These are phyloP conservation scores for Microplitis deprimator DNA, from an alignment of 2,888 invertebrate species.

Conservation along the genomic window DNA sequence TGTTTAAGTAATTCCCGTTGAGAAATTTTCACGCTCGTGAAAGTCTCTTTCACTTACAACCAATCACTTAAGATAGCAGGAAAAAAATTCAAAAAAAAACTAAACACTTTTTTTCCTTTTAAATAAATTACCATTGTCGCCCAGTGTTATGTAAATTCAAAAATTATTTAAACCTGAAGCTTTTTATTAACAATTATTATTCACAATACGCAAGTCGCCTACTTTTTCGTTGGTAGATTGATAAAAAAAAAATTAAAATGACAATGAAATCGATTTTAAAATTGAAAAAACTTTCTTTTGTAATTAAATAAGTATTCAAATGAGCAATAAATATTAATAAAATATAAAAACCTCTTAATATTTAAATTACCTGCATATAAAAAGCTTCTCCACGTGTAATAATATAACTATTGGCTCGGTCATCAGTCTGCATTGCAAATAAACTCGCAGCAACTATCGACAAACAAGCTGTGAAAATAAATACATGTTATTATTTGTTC, in stretches of 20 bases:
- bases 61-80: not conserved
- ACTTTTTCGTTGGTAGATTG: not conserved
- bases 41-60: not conserved
- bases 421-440: conserved; percentile 90
- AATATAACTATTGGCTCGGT: conserved; percentile 81
- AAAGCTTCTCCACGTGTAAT: conserved; percentile 87
- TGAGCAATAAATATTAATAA: conserved; percentile 14
- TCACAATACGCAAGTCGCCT: not conserved
- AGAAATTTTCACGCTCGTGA: conserved; percentile 14
- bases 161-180: not conserved
- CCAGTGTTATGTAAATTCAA: not conserved
- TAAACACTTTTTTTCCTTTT: not conserved
- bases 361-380: conserved; percentile 83
- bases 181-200: not conserved
- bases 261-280: not conserved
- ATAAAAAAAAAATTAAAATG: not conserved
- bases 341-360: not conserved
- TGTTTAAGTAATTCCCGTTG: conserved; percentile 1
- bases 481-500: conserved; percentile 4
- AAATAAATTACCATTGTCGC: not conserved
- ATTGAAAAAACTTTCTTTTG: not conserved
- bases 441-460: conserved; percentile 86
- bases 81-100: conserved; percentile 4
- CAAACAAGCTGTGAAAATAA: conserved; percentile 77
- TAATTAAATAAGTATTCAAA: not conserved